Conservation (phyloP, 2,888 invertebrate species). For the Gerris lacustris region DNA sequence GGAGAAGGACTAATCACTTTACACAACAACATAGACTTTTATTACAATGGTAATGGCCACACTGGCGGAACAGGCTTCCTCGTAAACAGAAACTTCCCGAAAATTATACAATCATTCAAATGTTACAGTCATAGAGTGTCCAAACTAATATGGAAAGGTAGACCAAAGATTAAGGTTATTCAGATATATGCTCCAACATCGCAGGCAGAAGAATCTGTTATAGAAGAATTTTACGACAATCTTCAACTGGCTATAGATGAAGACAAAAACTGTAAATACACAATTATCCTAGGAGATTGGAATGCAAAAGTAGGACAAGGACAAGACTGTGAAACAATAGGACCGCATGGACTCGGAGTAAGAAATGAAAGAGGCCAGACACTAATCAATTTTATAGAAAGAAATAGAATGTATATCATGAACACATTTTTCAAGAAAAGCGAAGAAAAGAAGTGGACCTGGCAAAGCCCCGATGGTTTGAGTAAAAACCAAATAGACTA, state of each 20-base stretch:
- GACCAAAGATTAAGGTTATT: not conserved
- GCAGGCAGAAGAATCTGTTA: not conserved
- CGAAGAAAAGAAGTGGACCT: constrained; percentile 11
- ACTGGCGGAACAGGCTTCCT: constrained; percentile 13
- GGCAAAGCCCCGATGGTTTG: not conserved
- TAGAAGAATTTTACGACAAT: constrained; percentile 7
- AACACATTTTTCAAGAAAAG: constrained; percentile 4
- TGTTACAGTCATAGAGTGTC: constrained; percentile 7
- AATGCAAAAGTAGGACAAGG: constrained; percentile 10
- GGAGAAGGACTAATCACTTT: constrained; percentile 11
- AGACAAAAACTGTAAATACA: not conserved
- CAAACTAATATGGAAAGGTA: not conserved
- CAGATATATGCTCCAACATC: constrained; percentile 12
- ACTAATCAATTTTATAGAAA: constrained; percentile 7
- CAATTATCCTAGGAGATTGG: not conserved
- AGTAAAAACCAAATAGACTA: constrained; percentile 14
- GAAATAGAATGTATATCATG: constrained; percentile 11
- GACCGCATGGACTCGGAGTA: not conserved
- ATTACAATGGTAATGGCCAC: constrained; percentile 10
- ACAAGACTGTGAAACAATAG: not conserved
- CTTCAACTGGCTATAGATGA: constrained; percentile 5
- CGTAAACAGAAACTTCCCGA: not conserved
- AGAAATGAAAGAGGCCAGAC: constrained; percentile 10
- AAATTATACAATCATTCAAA: constrained; percentile 9
- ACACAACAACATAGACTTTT: not conserved